Evolutionary conservation across 2,888 invertebrate species (phyloP).

Genomic region (Pocota personata): DNA sequence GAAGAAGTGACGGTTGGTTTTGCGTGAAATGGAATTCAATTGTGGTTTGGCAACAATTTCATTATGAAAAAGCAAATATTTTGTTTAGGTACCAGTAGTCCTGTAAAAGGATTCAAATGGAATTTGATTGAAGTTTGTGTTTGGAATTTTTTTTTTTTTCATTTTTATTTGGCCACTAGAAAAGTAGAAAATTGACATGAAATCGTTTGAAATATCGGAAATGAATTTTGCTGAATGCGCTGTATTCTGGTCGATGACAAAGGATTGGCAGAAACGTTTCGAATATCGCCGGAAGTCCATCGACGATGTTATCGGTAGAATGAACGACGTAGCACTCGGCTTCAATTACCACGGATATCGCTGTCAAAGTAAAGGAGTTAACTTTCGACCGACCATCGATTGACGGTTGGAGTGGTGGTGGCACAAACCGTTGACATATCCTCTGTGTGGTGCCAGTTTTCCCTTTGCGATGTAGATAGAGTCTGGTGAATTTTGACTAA

Average conservation of each 20-base stretch:
- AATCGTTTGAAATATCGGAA: slow-evolving; percentile 35
- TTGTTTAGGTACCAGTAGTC: not conserved
- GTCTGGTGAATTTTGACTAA: slow-evolving; percentile 17
- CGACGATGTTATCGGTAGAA: slow-evolving; percentile 31
- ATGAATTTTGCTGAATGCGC: slow-evolving; percentile 33
- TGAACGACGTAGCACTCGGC: slow-evolving; percentile 15
- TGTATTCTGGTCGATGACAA: not conserved
- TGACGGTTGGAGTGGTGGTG: slow-evolving; percentile 38
- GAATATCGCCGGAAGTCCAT: slow-evolving; percentile 52
- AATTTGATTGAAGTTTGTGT: not conserved
- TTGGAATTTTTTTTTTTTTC: not conserved
- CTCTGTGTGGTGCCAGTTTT: slow-evolving; percentile 4
- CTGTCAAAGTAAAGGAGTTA: slow-evolving; percentile 44
- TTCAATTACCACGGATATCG: slow-evolving; percentile 36
- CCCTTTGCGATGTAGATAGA: not conserved
- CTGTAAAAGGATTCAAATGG: not conserved
- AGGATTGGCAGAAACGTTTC: slow-evolving; percentile 17
- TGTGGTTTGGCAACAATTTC: not conserved
- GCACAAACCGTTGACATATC: slow-evolving; percentile 48
- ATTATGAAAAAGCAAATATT: not conserved
- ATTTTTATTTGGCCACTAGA: not conserved
- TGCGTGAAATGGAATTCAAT: not conserved
- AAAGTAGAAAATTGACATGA: slow-evolving; percentile 14
- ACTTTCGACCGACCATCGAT: slow-evolving; percentile 27
- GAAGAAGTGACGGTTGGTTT: not conserved